A percentile compares a stretch with the other conserved stretches of the same genome.
Conservation (phyloP, 2,888 invertebrate species). For the Drepanosiphum platanoidis region DNA sequence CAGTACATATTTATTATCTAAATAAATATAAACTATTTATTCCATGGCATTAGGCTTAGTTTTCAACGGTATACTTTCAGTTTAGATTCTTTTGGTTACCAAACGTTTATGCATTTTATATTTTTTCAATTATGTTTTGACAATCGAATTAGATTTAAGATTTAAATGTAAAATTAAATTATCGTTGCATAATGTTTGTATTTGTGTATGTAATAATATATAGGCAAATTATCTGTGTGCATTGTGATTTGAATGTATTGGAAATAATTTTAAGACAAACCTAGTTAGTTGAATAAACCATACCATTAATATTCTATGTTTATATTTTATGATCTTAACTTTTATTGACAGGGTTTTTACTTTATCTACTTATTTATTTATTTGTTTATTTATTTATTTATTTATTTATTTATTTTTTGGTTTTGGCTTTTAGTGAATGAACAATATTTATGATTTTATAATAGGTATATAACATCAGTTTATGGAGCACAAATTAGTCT, state of each 20-base stretch:
- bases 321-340: conserved; percentile 41
- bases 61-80: neutral
- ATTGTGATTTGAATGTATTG: conserved; percentile 57
- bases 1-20: conserved; percentile 35
- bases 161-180: conserved; percentile 29
- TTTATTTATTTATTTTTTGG: neutral
- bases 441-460: conserved; percentile 8
- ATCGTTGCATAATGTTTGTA: conserved; percentile 50
- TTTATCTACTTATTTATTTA: neutral
- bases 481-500: neutral
- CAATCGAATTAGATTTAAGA: conserved; percentile 58
- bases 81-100: conserved; percentile 44
- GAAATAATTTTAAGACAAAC: conserved; percentile 29
- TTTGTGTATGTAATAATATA: neutral
- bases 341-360: conserved; percentile 47
- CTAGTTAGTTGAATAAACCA: conserved; percentile 17
- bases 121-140: conserved; percentile 58
- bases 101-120: conserved; percentile 36
- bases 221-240: conserved; percentile 45
- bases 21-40: conserved; percentile 15
- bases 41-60: conserved; percentile 26
- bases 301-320: conserved; percentile 36
- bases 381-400: no score
- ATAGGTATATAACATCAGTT: neutral
- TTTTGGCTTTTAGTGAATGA: conserved; percentile 11